Evolutionary conservation across 1,140 invertebrate species (phyloP), one percentile per base, ranked within the genome.

Genomic region (Muscidifurax raptorellus): DNA sequence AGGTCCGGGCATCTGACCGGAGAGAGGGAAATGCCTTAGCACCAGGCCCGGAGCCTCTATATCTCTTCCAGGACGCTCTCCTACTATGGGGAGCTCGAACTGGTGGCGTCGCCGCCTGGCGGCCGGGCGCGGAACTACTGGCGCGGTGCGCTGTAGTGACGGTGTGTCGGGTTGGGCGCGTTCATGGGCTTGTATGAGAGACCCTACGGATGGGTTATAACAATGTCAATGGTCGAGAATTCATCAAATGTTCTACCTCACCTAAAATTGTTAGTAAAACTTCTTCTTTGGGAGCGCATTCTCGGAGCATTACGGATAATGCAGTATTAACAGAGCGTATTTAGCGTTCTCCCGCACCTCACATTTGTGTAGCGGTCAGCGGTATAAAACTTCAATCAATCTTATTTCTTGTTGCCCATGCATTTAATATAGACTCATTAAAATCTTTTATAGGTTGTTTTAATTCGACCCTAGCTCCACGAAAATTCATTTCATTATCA

Each of bases 321-420:
- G 69, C 40, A 52, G 13, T 52, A n/a, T 82, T 74, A 5, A 82
- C 76, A 4, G 76, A 78, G 9, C 76, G n/a, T 25, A 78, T 64
- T 64, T 64, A 18, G 5, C 76, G 10, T 28, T 83, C 0, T 90
- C 90, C 90, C 25, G 85, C 44, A 27, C 90, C 89, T 83, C 87
- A 87, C 82, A 89, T 86, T 81, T 90, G 88, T 27, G 89, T 89
- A 30, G 89, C 80, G 0, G 67, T 30, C 2, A 89, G 89, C 7
- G 89, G 88, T 27, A 88, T 90, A 59, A 91, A 91, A 2, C 88
- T 59, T 89, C 88, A 90, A 13, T 84, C 69, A 25, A 88, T 84
- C 59, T 80, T 25, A 15, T 82, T 30, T 71, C 52, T 66, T 47
- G 27, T 64, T 6, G 47, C 18, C 30, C 22, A 59, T 18, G 32